These are phyloP conservation scores for Drosophila fulvimacula DNA, from an alignment of 2,888 invertebrate species.

Conservation along the genomic window DNA sequence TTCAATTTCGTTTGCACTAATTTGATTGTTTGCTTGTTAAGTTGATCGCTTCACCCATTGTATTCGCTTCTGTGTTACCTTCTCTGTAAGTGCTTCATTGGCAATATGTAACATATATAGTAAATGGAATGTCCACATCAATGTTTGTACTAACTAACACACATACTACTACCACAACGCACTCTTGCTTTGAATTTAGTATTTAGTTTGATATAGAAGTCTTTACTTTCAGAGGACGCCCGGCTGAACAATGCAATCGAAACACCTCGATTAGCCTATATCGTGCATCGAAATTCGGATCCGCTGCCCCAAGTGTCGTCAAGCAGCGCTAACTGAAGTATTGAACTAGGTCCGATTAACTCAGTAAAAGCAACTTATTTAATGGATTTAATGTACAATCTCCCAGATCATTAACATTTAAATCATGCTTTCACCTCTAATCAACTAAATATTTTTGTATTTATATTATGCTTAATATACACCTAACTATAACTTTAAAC, in stretches of 20 bases:
- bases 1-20: constrained; percentile 2
- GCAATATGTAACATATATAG: not conserved
- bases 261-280: not conserved
- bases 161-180: not conserved
- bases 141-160: not conserved
- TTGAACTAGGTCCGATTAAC: not conserved
- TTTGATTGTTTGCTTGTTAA: not conserved
- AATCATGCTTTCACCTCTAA: not conserved
- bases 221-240: not conserved
- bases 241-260: not conserved
- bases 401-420: not conserved
- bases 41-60: not conserved
- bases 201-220: not conserved
- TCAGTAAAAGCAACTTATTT: not conserved
- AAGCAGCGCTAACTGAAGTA: not conserved
- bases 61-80: not conserved
- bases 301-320: not conserved
- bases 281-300: not conserved
- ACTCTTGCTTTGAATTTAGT: too few species aligned
- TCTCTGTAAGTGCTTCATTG: not conserved
- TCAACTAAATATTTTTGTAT: not conserved
- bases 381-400: not conserved
- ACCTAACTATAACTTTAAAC: not conserved
- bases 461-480: not conserved
- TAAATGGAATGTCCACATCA: not conserved